Conservation (phyloP, 2,113 vertebrate species). For the Calyptomena viridis region DNA sequence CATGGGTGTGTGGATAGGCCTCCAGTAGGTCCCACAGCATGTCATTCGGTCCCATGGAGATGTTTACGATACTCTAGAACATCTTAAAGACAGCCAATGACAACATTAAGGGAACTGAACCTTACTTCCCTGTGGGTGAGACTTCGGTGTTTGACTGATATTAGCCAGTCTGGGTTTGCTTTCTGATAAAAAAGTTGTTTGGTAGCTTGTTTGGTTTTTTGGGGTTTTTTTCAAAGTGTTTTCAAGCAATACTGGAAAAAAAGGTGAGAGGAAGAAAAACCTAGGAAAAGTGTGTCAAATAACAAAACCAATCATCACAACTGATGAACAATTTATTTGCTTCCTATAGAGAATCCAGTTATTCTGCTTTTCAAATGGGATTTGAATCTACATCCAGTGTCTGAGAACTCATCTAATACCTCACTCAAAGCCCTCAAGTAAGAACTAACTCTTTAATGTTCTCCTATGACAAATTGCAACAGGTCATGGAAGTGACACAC, state of each 20-base stretch:
- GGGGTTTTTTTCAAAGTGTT: not conserved
- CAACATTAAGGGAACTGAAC: not conserved
- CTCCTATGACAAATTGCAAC: not conserved
- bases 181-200: not conserved
- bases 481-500: not conserved
- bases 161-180: not conserved
- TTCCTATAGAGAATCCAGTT: not conserved
- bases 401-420: not conserved
- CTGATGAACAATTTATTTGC: not conserved
- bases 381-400: not conserved
- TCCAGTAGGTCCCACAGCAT: not conserved
- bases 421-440: not conserved
- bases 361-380: not conserved
- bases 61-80: not conserved
- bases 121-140: not conserved
- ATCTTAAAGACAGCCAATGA: not conserved
- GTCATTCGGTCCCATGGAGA: not conserved
- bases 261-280: not conserved
- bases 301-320: not conserved
- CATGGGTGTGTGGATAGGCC: not conserved
- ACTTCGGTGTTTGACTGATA: not conserved
- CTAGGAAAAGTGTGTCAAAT: not conserved
- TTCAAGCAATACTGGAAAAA: not conserved
- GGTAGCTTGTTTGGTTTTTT: not conserved
- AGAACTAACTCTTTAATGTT: not conserved